Percentiles rank a stretch among this genome's conserved stretches.
phyloP scores from a whole-genome alignment of 2,113 vertebrate genomes.

The Pseudopodoces humilis region DNA sequence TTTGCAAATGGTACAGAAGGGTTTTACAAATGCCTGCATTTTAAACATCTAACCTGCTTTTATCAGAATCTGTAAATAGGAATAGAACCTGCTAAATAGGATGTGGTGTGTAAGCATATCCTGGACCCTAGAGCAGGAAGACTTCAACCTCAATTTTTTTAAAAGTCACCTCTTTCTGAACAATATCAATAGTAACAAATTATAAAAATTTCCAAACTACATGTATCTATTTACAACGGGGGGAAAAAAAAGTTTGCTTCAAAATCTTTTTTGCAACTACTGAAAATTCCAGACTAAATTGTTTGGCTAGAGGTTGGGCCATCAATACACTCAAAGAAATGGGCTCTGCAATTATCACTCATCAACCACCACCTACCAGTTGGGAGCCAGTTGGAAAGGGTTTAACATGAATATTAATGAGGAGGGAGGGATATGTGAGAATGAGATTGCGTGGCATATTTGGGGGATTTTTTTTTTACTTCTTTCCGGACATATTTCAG shows the following conservation, averaged over 20 bases:
- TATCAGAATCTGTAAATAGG: too few species aligned
- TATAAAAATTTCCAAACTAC: not conserved
- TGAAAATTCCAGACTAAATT: conserved; percentile 23
- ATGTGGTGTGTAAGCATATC: not conserved
- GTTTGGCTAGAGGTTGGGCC: conserved; percentile 18
- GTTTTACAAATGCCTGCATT: conserved; percentile 25
- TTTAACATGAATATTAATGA: conserved; percentile 47
- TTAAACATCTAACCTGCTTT: not conserved
- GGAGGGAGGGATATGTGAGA: not conserved
- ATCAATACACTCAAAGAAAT: conserved; percentile 41
- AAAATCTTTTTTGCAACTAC: conserved; percentile 27
- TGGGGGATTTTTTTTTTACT: conserved; percentile 58
- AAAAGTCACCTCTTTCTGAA: not conserved
- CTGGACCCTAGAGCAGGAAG: not conserved
- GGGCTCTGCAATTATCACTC: conserved; percentile 36
- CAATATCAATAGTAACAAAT: not conserved
- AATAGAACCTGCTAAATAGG: not conserved
- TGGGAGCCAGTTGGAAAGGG: conserved; percentile 34
- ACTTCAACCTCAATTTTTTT: not conserved
- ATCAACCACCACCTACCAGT: conserved; percentile 52
- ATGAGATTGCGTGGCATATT: conserved; percentile 45
- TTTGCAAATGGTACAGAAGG: conserved; percentile 10
- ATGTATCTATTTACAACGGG: not conserved
- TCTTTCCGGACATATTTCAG: conserved; percentile 75
- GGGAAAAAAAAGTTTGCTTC: not conserved